Base-by-base conservation (phyloP, 1,140 invertebrate species). In the Globodera rostochiensis region DNA sequence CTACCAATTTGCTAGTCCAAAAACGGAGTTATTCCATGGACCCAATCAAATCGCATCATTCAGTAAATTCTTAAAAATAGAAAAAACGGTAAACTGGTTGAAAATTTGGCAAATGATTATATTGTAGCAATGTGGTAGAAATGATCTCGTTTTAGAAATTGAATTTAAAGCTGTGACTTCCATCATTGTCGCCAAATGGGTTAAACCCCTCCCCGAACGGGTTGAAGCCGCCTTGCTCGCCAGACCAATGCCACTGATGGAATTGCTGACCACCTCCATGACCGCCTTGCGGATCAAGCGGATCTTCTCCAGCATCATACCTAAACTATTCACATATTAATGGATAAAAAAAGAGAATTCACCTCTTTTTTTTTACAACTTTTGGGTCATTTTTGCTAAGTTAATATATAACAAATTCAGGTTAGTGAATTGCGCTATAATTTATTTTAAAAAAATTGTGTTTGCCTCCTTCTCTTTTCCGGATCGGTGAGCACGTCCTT, bases 301-400 rank as follows among this genome's bases (percentile, higher is more conserved):
- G 98, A 93, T 99, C 98, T 87, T 95, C 94, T 75, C 98, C 97
- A 84, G 93, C 92, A 91, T 99, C 97, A 91, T 95, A 98, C 90
- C 95, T 95, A 81, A 93, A 74, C 25, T 47, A 21, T 73, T 0
- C 15, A 73, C 15, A 49, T 92, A 83, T 96, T 92, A 91, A 97
- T 98, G 89, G 98, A 95, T 88, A 9, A 94, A 84, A 69, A 36
- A 36, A 36, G 3, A 36, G 36, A 36, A 36, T 36, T 36, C 36
- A 3, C 36, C 36, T 36, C 36, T 36, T 36, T 36, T n/a, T 36
- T 36, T 36, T 36, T 36, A 36, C 36, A 36, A 36, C 1, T 36
- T 36, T 36, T 36, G 36, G 36, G 36, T 36, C 36, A 36, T 36
- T 36, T 36, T 36, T 36, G 36, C 36, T 36, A 36, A 36, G 36